Conservation (phyloP, 2,888 invertebrate species). For the Biston betularia region DNA sequence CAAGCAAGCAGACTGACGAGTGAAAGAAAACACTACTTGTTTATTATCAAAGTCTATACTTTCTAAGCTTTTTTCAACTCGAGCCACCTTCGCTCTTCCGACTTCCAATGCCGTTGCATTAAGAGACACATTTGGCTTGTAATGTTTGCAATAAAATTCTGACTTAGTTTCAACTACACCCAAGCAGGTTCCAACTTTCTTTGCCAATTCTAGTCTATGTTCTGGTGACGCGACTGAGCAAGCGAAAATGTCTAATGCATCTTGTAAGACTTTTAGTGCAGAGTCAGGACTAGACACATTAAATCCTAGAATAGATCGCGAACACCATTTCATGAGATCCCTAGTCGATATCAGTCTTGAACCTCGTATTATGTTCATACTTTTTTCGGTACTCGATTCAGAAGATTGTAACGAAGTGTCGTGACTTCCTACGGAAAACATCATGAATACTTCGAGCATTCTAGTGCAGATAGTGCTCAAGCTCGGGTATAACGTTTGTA, state of each 20-base stretch:
- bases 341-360: slow-evolving; percentile 92
- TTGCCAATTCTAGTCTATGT: slow-evolving; percentile 89
- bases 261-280: slow-evolving; percentile 91
- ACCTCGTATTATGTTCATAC: slow-evolving; percentile 71
- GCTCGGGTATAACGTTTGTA: slow-evolving; percentile 89
- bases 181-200: slow-evolving; percentile 91
- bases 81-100: slow-evolving; percentile 88
- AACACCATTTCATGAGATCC: slow-evolving; percentile 97
- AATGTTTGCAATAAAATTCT: slow-evolving; percentile 91
- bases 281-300: slow-evolving; percentile 90
- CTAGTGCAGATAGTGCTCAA: slow-evolving; percentile 90
- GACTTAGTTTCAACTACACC: slow-evolving; percentile 94
- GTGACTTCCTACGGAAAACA: slow-evolving; percentile 91
- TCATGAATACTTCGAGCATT: slow-evolving; percentile 93
- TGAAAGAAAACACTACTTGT: slow-evolving; percentile 91
- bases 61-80: slow-evolving; percentile 74
- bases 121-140: slow-evolving; percentile 91
- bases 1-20: slow-evolving; percentile 92
- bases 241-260: slow-evolving; percentile 96
- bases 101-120: slow-evolving; percentile 87
- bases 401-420: slow-evolving; percentile 78
- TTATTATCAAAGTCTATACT: slow-evolving; percentile 70
- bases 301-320: slow-evolving; percentile 90
- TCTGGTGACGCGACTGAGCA: slow-evolving; percentile 90
- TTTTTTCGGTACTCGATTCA: slow-evolving; percentile 55